Percentiles rank a stretch among this genome's conserved stretches.
Evolutionary conservation across 2,888 invertebrate genomes (phyloP).

Genomic region (Bugula neritina): DNA sequence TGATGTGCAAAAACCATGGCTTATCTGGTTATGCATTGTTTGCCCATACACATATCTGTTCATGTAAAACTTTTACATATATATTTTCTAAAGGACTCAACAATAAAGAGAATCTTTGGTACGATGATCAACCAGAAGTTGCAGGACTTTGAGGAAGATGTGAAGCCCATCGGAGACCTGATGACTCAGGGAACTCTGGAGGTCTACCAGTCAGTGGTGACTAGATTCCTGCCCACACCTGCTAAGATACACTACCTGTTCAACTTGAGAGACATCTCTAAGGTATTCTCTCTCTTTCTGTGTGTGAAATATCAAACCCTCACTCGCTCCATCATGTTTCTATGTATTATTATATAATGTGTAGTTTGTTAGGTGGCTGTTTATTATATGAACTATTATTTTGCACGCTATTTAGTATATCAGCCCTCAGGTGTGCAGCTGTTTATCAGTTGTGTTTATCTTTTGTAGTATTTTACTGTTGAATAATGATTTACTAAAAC

Average conservation of each 20-base stretch:
- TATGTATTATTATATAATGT: too few species aligned
- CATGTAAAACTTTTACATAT: too few species aligned
- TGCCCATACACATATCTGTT: not conserved
- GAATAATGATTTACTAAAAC: too few species aligned
- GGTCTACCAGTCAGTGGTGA: conserved; percentile 49
- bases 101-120: conserved; percentile 66
- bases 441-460: too few species aligned
- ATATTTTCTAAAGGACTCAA: conserved; percentile 47
- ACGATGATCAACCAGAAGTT: conserved; percentile 77
- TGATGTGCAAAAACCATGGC: not conserved
- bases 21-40: not conserved
- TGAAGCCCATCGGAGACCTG: conserved; percentile 59
- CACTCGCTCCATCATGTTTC: too few species aligned
- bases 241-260: conserved; percentile 55
- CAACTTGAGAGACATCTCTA: conserved; percentile 68
- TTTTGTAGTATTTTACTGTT: too few species aligned
- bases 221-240: conserved; percentile 53
- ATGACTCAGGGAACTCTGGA: conserved; percentile 55
- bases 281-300: too few species aligned
- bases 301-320: too few species aligned
- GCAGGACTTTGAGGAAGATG: conserved; percentile 70
- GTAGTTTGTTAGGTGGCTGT: too few species aligned
- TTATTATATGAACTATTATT: too few species aligned
- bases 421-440: too few species aligned
- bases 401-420: too few species aligned